Base-by-base conservation (phyloP, 2,888 invertebrate genomes). In the Pammene fasciana region DNA sequence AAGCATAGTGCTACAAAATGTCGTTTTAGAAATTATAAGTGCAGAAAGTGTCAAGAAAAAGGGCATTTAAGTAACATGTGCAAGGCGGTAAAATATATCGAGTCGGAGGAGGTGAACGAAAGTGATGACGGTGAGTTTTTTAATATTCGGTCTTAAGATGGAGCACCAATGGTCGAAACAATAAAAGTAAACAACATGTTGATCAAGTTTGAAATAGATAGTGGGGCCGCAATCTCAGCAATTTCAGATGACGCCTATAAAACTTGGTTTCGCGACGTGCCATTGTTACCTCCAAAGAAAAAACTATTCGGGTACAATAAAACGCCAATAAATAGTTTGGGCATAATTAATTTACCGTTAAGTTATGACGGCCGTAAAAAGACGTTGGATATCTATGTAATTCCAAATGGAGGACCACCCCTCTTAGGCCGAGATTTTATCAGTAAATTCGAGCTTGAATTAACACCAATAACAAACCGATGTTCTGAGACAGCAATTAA, bases 11-110 rank as follows among this genome's bases (percentile, higher is more conserved):
- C 62, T 0, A 9, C 36, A 7, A 10, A 68, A 8, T 68, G 68
- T 16, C 55, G 64, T 5, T 68, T 41, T 57, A 11, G n/a, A 13
- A 64, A 64, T 26, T 62, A 48, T 55, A 61, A 43, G 56, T 64
- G 68, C 14, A 68, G 50, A n/a, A 68, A 64, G 48, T 68, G 68
- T 18, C 16, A 57, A 5, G 10, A 8, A 43, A 64, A 68, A 13
- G 67, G 67, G 6, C 67, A 67, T 54, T 60, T 67, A 54, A 34
- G 52, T 26, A 50, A 41, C 4, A 68, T 68, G 68, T 68, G 62
- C 26, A 55, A 43, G 18, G 46, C 2, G 3, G 13, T 52, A 0
- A 68, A 65, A 11, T 56, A 48, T 26, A n/a, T 65, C n/a, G 45
- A 38, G 34, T 13, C 52, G 10, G 34, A 36, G 11, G 56, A 46